Evolutionary conservation across 2,888 invertebrate species (phyloP), one percentile per base, ranked within the genome.

Genomic region (Tenthredo scrophulariae): DNA sequence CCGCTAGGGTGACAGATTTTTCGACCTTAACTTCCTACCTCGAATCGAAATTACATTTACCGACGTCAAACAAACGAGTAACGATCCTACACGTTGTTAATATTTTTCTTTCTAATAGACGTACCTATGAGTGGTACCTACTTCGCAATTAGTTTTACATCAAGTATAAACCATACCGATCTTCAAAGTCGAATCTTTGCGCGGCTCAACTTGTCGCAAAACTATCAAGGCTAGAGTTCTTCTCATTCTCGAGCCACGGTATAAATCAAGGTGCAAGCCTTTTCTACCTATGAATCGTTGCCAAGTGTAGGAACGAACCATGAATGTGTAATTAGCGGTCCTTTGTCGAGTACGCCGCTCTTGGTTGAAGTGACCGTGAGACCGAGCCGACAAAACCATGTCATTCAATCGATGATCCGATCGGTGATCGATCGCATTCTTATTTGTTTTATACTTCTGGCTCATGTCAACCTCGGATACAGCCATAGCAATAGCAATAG

Each of bases 361-460:
- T 80, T 50, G 62, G 29, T 26, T 22, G 18, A 22, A 50, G 37
- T 77, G 37, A 62, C 58, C 80, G 80, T 80, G 80, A 67, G 83
- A 70, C 2, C 29, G 18, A 46, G 29, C 29, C 67, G 83, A 67
- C 67, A 70, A 83, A 83, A 65, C 83, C 46, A 43, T 46, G 83
- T 67, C 67, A 29, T 46, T 65, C 46, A 50, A 83, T 65, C 67
- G 67, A 65, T 72, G 84, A 85, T 83, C 86, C 65, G 84, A 87
- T 77, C 85, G 84, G 67, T 84, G 84, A 86, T 77, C 74, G 75
- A 88, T 88, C 86, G 87, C 62, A 58, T 86, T 87, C 88, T 90
- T 89, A 89, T 91, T 89, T 89, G 88, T 91, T 90, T 90, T 89
- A 89, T 88, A 88, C 89, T 89, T 89, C 87, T 89, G 87, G 22